Evolutionary conservation across 2,888 invertebrate species (phyloP), one percentile per base, ranked within the genome.

Genomic region (Cremastinae sp.): DNA sequence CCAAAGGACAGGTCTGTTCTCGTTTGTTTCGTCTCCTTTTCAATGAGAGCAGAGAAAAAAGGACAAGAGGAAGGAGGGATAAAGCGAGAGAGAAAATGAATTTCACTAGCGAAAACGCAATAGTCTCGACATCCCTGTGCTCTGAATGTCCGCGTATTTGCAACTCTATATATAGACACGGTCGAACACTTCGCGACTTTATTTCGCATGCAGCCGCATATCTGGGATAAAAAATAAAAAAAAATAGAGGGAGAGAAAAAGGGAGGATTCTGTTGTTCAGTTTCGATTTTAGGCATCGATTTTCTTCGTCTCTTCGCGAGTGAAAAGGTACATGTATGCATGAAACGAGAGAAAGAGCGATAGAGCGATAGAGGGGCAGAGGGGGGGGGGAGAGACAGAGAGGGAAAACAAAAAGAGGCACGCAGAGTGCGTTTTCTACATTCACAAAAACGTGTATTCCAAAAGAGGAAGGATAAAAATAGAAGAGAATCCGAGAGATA

Each of bases 71-170:
- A 41, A 12, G 12, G 9, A 41, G 45, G n/a, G n/a, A n/a, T n/a
- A n/a, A 18, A 18, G 16, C 20, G 41, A 14, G 41, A 53, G 45
- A 43, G 53, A 54, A 28, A 12, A 47, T 53, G 71, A 66, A 36
- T 45, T 65, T 65, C 61, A 65, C 61, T 62, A 71, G 68, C 16
- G 72, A 66, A 72, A 66, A 75, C 72, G 56, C 71, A 68, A 62
- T 72, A 61, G 54, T 53, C 45, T 41, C 20, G 43, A 28, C 28
- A 5, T 59, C 51, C 59, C 28, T 43, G 22, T 41, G 2, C 28
- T 34, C 22, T 9, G 16, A 14, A 49, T 45, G 8, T 16, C 10
- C 14, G 43, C 14, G 14, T 53, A 43, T 28, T 22, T 22, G 14
- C 47, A 16, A 51, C 8, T 16, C 12, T 12, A 7, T 54, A 47